Evolutionary conservation across 2,888 invertebrate species (phyloP), one percentile per base, ranked within the genome.

Genomic region (Synanthedon tipuliformis): DNA sequence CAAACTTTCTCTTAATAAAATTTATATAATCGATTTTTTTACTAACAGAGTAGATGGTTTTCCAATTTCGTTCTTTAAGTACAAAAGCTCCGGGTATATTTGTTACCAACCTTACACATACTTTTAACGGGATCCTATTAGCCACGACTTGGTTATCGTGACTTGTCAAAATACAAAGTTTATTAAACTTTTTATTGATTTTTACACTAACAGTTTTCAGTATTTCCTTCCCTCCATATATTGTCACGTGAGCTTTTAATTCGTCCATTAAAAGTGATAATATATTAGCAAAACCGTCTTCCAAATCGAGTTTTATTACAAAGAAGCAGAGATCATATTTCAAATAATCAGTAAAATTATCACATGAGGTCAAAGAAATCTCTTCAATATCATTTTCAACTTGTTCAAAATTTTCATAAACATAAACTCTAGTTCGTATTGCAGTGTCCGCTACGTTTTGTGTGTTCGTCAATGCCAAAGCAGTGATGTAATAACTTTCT

Each of bases 391-490:
- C 71, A 53, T 59, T 61, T 40, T 72, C 71, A 60, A 83, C 76
- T 56, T 73, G 23, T 23, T 23, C 65, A 59, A 80, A 84, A 41
- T 58, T 72, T 52, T 81, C 76, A 62, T 69, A 80, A 7, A 82
- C 67, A 40, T 56, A 56, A 1, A 75, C 57, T 41, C 58, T 66
- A 50, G 64, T 64, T 1, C 62, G 50, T 52, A 86, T 64, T 7
- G 79, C 56, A 49, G 60, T 67, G 41, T 75, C 64, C 68, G 84
- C 69, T 5, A 86, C 57, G 51, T 84, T 80, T 57, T 70, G 73
- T 53, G 80, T 71, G 16, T 75, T 78, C 1, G 81, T 71, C 40
- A 86, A 61, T 2, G 86, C 71, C 41, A 85, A 57, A 8, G 77
- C 71, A 45, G 76, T 74, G 1, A 83, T 66, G 53, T 75, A 77